These are phyloP conservation scores for Pipistrellus pipistrellus DNA, from an alignment of 2,797 vertebrate genomes.

Conservation along the genomic window DNA sequence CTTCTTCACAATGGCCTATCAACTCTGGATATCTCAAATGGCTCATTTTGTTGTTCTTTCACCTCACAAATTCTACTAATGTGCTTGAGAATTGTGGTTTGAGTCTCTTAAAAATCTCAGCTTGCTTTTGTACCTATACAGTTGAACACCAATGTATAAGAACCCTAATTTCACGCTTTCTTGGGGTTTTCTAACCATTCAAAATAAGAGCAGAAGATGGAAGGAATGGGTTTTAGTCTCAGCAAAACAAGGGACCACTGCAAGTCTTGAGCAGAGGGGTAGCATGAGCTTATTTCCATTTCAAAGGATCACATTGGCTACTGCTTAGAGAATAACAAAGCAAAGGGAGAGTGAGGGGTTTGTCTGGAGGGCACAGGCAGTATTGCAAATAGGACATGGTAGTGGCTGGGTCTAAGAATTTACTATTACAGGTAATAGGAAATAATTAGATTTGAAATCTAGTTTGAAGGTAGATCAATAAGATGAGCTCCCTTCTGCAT, in stretches of 20 bases:
- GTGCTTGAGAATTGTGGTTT: neutral
- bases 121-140: neutral
- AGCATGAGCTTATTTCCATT: neutral
- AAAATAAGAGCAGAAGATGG: neutral
- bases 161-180: neutral
- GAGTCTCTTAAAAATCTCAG: neutral
- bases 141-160: neutral
- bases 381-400: neutral
- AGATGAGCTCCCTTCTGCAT: too few relatives aligned
- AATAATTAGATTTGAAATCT: neutral
- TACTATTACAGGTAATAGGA: neutral
- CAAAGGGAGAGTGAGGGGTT: neutral
- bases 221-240: neutral
- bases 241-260: neutral
- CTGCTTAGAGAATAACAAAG: neutral
- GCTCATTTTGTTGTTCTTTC: neutral
- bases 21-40: neutral
- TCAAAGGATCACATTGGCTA: neutral
- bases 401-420: neutral
- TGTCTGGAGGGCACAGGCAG: accelerated
- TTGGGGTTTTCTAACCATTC: neutral
- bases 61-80: neutral
- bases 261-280: neutral
- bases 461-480: neutral
- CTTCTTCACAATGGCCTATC: neutral